Conservation (phyloP, 2,797 vertebrate species). For the Micromesistius poutassou region DNA sequence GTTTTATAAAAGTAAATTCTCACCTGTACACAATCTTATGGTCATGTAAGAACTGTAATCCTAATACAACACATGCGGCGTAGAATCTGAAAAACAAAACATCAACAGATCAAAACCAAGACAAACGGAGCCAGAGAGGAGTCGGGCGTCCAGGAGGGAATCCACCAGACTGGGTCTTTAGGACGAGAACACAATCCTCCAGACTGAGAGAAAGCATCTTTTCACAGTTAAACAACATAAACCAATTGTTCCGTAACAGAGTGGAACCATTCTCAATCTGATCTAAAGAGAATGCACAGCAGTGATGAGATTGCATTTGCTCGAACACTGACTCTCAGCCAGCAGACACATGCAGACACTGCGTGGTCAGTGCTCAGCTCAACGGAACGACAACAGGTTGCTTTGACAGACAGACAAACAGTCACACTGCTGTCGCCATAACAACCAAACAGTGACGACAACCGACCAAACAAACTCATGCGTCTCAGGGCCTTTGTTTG, state of each 20-base stretch:
- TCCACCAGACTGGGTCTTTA: no score
- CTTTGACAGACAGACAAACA: not conserved
- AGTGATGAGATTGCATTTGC: not conserved
- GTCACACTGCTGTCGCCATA: not conserved
- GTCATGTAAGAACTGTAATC: constrained; percentile 96
- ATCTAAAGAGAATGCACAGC: not conserved
- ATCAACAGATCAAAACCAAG: not conserved
- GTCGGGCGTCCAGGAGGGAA: no score
- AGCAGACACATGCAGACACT: no score
- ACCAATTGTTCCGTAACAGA: not conserved
- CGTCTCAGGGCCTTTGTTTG: not conserved
- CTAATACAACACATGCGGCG: constrained; percentile 94
- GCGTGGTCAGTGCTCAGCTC: not conserved
- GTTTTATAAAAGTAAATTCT: constrained; percentile 30
- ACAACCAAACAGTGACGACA: not conserved
- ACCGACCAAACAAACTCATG: not conserved
- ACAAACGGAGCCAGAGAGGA: not conserved
- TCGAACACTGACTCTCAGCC: no score
- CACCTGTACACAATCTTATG: constrained; percentile 99
- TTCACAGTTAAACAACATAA: not conserved
- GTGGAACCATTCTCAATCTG: no score
- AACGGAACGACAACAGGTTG: not conserved
- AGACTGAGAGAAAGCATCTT: not conserved
- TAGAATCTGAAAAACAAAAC: constrained; percentile 81
- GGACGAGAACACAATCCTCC: no score